A percentile compares a stretch with the other conserved stretches of the same genome.
Evolutionary conservation across 2,113 vertebrate species (phyloP).

Genomic region (Symphodus melops): DNA sequence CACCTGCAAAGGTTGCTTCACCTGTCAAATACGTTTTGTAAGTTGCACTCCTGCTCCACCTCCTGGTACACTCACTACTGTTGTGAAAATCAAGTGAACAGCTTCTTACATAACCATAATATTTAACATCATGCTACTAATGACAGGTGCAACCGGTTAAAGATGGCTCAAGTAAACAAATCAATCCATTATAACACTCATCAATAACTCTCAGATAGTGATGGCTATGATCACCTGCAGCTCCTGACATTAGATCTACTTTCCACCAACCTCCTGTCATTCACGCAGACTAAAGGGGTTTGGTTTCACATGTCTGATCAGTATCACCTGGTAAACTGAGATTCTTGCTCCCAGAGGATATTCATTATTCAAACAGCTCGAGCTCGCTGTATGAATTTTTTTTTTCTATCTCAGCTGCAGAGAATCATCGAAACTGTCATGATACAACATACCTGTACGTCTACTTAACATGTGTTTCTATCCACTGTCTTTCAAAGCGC

Average conservation of each 20-base stretch:
- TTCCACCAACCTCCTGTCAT: slow-evolving; percentile 4
- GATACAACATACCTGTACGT: neutral
- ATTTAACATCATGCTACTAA: neutral
- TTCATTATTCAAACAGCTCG: slow-evolving; percentile 79
- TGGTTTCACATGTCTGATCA: slow-evolving; percentile 74
- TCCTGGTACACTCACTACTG: too few species aligned
- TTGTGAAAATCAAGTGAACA: too few species aligned
- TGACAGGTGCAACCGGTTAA: too few species aligned
- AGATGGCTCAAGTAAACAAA: neutral
- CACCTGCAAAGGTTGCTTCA: neutral
- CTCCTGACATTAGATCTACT: slow-evolving; percentile 16
- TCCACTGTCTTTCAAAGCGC: neutral
- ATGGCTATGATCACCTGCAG: neutral
- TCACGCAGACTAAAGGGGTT: slow-evolving; percentile 19
- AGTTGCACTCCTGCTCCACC: slow-evolving; percentile 40
- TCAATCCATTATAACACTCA: neutral
- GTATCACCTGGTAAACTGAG: slow-evolving; percentile 55
- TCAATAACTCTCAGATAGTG: neutral
- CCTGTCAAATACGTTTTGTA: neutral
- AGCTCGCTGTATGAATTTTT: slow-evolving; percentile 60
- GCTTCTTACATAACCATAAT: neutral
- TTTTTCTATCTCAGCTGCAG: slow-evolving; percentile 41
- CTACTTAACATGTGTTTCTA: neutral
- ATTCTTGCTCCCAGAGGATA: slow-evolving; percentile 42
- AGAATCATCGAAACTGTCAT: slow-evolving; percentile 3